A percentile compares a stretch with the other conserved stretches of the same genome.
These are phyloP conservation scores for Lasioglossum baleicum DNA, from an alignment of 1,140 invertebrate species.

Conservation along the genomic window DNA sequence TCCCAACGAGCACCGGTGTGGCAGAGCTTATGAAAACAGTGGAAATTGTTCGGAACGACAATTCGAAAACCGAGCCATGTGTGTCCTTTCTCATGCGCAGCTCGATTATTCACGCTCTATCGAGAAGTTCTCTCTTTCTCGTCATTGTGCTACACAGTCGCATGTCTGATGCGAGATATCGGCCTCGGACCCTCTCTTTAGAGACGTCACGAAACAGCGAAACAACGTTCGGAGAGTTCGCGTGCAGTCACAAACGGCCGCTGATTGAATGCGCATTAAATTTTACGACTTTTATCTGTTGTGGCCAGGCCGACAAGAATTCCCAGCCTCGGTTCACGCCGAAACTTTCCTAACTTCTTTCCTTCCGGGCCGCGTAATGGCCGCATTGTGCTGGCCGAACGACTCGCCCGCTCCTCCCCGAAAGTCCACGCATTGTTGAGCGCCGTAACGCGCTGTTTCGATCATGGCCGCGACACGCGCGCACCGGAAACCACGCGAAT, in stretches of 20 bases:
- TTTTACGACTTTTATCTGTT: constrained; percentile 37
- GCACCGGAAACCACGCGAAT: background rate
- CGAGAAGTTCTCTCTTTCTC: background rate
- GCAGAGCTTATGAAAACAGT: constrained; percentile 16
- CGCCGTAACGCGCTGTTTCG: background rate
- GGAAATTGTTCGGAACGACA: background rate
- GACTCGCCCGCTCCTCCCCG: background rate
- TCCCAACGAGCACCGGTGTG: background rate
- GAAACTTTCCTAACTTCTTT: constrained; percentile 56
- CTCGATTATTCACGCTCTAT: background rate
- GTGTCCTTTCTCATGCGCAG: background rate
- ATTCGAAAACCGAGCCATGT: background rate
- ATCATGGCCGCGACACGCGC: constrained; percentile 21
- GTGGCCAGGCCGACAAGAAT: background rate
- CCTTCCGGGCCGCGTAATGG: constrained; percentile 43
- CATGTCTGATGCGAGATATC: background rate
- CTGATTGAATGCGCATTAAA: constrained; percentile 42
- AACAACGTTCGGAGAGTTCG: background rate
- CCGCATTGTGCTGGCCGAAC: constrained; percentile 34
- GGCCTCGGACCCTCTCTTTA: too few relatives aligned
- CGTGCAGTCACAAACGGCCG: constrained; percentile 22
- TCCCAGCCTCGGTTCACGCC: background rate
- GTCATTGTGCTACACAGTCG: background rate
- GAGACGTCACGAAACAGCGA: background rate
- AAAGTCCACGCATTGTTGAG: constrained; percentile 44